Conservation (phyloP, 2,797 vertebrate species). For the Spinus olivaceus region DNA sequence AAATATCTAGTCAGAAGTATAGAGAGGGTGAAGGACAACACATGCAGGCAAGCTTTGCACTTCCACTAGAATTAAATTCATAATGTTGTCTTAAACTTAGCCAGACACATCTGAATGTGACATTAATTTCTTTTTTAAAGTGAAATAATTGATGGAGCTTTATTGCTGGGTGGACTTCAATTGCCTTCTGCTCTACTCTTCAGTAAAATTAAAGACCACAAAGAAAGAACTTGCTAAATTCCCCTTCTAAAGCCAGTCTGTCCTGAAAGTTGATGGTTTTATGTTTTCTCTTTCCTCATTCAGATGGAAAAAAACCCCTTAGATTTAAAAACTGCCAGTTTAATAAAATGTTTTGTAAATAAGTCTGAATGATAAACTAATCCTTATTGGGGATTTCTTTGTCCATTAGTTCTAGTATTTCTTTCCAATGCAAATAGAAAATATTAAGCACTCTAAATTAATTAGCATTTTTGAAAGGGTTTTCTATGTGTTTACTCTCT, state of each 20-base stretch:
- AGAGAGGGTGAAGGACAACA: not conserved
- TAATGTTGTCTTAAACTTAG: not conserved
- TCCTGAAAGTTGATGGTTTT: not conserved
- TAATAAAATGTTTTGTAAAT: not conserved
- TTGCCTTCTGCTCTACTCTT: not conserved
- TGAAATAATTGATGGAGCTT: not conserved
- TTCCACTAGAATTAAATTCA: not conserved
- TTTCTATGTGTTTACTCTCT: not conserved
- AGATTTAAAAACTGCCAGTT: not conserved
- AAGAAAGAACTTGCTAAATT: not conserved
- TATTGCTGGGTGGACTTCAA: not conserved
- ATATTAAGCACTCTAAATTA: not conserved
- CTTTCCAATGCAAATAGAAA: not conserved
- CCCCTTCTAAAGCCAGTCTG: not conserved
- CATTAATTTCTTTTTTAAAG: not conserved
- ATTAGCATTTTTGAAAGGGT: not conserved
- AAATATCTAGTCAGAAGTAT: not conserved
- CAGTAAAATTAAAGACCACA: not conserved
- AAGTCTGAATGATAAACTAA: not conserved
- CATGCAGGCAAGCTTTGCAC: not conserved
- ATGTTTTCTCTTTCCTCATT: not conserved
- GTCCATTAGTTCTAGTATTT: not conserved
- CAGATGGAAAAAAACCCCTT: not conserved
- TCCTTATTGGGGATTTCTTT: accelerated
- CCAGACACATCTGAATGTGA: not conserved